Base-by-base conservation (phyloP, 53 echinoderm and acorn worm genomes). In the Glandiceps talaboti region DNA sequence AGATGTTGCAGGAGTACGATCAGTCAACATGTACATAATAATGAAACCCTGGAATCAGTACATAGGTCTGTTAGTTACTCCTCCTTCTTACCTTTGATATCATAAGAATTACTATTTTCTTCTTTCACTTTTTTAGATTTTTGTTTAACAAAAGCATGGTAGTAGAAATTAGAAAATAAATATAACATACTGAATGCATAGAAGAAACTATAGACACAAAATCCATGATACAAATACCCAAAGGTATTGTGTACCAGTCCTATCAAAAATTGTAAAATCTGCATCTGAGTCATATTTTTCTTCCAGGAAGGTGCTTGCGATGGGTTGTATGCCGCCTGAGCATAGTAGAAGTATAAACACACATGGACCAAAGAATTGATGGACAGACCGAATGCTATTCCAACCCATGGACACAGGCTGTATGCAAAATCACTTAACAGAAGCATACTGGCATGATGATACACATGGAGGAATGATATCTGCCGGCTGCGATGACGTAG, bases 341-440 rank as follows among this genome's bases (percentile, higher is more conserved):
- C 99, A 32, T 99, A 99, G 87, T 99, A 99, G 75, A 86, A 93
- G 74, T 97, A 99, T 26, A 99, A 81, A 29, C 93, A 99, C 14
- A 99, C 91, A 76, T 99, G 99, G 31, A 99, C 88, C 33, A 99
- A 89, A 29, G 99, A 91, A 77, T 99, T 99, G 30, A 93, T 84
- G 32, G 86, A 64, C 31, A 93, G 84, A 1, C 87, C 84, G 73
- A 99, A 99, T 0, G 89, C 93, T 6, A 99, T 94, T 14, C 86
- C 99, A 0, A 91, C 91, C 93, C 93, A 99, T 1, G 97, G 93
- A 28, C 85, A 85, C 33, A 80, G 85, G 79, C 89, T 91, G 77
- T 93, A 99, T 0, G 86, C 89, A 31, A 90, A 99, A 82, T 99
- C 99, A 12, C 93, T 84, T 6, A 99, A 82, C n/a, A 93, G 87